These are phyloP conservation scores for Peromyscus maniculatus DNA, from an alignment of 2,113 vertebrate genomes.

Conservation along the genomic window DNA sequence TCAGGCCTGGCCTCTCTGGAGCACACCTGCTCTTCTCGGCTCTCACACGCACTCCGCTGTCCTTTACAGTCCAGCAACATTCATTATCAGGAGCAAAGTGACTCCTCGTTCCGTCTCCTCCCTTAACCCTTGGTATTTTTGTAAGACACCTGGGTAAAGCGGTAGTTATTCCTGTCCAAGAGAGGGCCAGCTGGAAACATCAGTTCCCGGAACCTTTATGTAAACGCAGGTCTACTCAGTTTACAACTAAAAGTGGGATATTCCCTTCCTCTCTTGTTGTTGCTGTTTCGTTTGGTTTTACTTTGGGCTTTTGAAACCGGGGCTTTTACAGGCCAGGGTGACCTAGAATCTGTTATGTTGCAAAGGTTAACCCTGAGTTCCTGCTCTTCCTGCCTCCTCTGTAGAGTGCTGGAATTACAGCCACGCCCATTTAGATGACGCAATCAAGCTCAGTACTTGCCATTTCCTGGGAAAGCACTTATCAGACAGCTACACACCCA, in stretches of 20 bases:
- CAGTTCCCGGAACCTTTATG: background rate
- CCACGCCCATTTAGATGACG: too few relatives aligned
- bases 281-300: background rate
- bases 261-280: background rate
- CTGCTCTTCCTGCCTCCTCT: background rate
- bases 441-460: background rate
- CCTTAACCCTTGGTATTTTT: background rate
- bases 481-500: background rate
- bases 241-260: background rate
- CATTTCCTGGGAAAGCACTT: background rate
- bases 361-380: background rate
- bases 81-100: background rate
- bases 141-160: constrained; percentile 33
- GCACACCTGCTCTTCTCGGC: background rate
- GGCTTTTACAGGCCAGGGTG: background rate
- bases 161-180: background rate
- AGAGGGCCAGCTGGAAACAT: background rate
- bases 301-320: background rate
- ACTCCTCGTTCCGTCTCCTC: background rate
- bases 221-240: background rate
- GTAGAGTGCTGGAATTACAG: background rate
- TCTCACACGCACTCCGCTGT: background rate
- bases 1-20: background rate
- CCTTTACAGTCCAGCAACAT: background rate
- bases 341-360: background rate